Conservation (phyloP, 2,113 vertebrate genomes). For the Sciurus niger region DNA sequence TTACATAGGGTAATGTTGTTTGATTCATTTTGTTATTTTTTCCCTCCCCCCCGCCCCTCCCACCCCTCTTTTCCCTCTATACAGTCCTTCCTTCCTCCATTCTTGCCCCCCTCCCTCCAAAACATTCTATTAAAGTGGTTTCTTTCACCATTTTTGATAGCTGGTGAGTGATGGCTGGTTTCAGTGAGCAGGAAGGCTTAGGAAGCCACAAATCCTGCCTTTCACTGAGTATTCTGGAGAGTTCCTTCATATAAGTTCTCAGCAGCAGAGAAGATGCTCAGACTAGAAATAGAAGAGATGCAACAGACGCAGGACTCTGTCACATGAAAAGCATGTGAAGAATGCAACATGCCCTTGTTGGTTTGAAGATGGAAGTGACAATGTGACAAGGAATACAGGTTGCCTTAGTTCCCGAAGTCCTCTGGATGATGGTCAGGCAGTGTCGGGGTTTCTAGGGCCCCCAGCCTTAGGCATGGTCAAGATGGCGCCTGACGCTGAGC, state of each 20-base stretch:
- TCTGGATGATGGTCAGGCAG: neutral
- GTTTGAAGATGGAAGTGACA: neutral
- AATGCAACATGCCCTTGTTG: neutral
- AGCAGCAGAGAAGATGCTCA: neutral
- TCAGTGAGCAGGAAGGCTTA: neutral
- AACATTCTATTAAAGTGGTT: neutral
- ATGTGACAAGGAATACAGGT: neutral
- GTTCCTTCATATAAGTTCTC: slow-evolving; percentile 62
- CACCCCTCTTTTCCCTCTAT: too few relatives aligned
- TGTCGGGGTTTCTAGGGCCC: too few relatives aligned
- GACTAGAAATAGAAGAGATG: neutral
- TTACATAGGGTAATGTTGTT: too few relatives aligned
- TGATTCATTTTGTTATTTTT: too few relatives aligned
- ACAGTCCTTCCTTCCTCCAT: too few relatives aligned
- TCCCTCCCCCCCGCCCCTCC: too few relatives aligned
- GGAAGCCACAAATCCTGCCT: neutral
- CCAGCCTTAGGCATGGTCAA: too few relatives aligned
- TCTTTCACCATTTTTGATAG: slow-evolving; percentile 92
- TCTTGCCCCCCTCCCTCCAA: too few relatives aligned
- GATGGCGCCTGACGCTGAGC: too few relatives aligned
- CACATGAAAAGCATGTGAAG: neutral
- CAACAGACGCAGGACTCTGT: neutral
- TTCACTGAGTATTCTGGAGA: slow-evolving; percentile 82
- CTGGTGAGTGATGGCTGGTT: neutral
- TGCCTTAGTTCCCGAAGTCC: neutral